Evolutionary conservation across 2,888 invertebrate genomes (phyloP).

Genomic region (Chrysomela aeneicollis): DNA sequence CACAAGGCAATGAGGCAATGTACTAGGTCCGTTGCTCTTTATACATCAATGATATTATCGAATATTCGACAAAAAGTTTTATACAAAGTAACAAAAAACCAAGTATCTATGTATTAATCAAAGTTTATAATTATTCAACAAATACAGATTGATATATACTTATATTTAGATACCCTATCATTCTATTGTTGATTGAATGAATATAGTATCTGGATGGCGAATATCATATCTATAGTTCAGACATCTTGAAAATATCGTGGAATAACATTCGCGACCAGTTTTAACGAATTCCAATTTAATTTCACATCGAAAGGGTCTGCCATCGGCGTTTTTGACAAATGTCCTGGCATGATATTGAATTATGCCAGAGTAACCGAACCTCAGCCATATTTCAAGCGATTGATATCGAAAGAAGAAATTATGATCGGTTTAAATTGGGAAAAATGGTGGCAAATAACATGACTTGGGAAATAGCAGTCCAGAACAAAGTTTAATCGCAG

Average conservation of each 20-base stretch:
- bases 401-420: conserved; percentile 12
- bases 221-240: conserved; percentile 40
- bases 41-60: too few species aligned
- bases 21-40: too few species aligned
- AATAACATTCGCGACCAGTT: conserved; percentile 7
- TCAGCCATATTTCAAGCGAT: conserved; percentile 30
- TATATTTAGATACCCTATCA: too few species aligned
- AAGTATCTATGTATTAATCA: too few species aligned
- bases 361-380: conserved; percentile 33
- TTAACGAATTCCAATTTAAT: conserved; percentile 51
- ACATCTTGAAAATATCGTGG: not conserved
- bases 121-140: too few species aligned
- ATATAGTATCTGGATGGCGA: too few species aligned
- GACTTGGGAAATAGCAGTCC: too few species aligned
- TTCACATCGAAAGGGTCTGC: conserved; percentile 46
- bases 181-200: too few species aligned
- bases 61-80: too few species aligned
- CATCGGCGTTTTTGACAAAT: conserved; percentile 55
- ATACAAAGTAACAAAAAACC: too few species aligned
- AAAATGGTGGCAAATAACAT: not conserved
- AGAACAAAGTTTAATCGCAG: not conserved
- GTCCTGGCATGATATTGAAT: conserved; percentile 44
- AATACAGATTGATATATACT: too few species aligned
- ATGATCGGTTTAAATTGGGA: conserved; percentile 2
- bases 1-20: too few species aligned